Base-by-base conservation (phyloP, 2,797 vertebrate genomes). In the Pteropus rufus region DNA sequence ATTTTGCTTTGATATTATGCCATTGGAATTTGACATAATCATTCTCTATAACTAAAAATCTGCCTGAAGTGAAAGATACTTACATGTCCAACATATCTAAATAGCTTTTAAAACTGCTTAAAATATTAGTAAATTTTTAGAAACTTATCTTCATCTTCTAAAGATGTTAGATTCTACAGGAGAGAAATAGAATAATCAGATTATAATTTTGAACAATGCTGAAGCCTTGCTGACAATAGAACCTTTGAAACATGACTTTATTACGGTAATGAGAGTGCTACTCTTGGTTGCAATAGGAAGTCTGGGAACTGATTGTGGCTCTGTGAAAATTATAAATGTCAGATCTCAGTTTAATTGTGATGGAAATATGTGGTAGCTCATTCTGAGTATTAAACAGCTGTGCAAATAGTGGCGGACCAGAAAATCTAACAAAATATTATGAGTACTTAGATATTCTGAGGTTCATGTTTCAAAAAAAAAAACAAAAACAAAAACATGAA, bases 391-490 rank as follows among this genome's bases (percentile, higher is more conserved):
- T 97, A 88, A 56, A 95, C 31, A 65, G 96, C 95, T 98, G 89
- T 96, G 97, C 83, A 98, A 98, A 98, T 98, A 97, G 96, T 98
- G 97, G 96, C 80, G 92, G 58, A 81, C 41, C 69, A 76, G 82
- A 98, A 95, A 95, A 95, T 97, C 75, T 97, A 93, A 79, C 70
- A 91, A 72, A 85, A 92, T 92, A 95, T 89, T 96, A 90, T 72
- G 81, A 96, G 96, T 82, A 85, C 70, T 96, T 44, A 64, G 31
- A 24, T 84, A 2, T 95, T 97, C 96, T 44, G 52, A 95, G 23
- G 11, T 76, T 96, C 12, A 70, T 26, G 19, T 84, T 76, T 77
- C n/a, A 23, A 89, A 75, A 89, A 79, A 89, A 75, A 89, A 77
- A 41, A 84, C 31, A 23, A 86, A 75, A 89, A 79, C 36, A 80